Evolutionary conservation across 2,888 invertebrate species (phyloP).

Genomic region (Tachina grossa): DNA sequence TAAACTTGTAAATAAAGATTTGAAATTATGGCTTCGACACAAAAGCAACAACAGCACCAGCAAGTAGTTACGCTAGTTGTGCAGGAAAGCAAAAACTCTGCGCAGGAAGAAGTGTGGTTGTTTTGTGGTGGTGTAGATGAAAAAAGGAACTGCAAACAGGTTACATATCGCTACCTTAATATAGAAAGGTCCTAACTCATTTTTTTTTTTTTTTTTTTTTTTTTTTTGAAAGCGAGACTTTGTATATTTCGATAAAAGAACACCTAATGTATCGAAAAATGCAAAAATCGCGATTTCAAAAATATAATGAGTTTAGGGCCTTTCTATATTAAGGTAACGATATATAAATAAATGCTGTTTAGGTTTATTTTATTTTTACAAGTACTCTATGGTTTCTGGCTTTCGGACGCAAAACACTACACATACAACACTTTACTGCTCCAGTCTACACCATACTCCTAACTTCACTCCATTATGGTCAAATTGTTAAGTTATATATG

Average conservation of each 20-base stretch:
- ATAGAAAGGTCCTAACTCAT: no score
- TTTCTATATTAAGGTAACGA: no score
- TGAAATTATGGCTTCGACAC: slow-evolving; percentile 41
- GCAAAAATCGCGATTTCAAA: no score
- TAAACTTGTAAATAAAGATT: slow-evolving; percentile 54
- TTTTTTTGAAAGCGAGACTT: no score
- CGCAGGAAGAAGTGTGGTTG: slow-evolving; percentile 33
- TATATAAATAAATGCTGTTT: slow-evolving; percentile 3
- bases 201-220: no score
- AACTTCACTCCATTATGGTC: slow-evolving; percentile 52
- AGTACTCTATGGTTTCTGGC: slow-evolving; percentile 49
- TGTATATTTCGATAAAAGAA: no score
- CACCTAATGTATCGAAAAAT: no score
- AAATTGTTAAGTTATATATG: slow-evolving; percentile 67
- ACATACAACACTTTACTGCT: not conserved
- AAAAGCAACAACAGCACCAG: not conserved
- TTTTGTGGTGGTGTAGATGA: slow-evolving; percentile 37
- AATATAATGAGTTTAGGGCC: no score
- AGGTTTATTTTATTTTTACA: slow-evolving; percentile 53
- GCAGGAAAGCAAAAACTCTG: slow-evolving; percentile 11
- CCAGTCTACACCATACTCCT: slow-evolving; percentile 4
- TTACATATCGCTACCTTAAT: no score
- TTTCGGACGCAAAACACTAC: slow-evolving; percentile 50
- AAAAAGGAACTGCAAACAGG: slow-evolving; percentile 59
- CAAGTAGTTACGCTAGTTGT: not conserved